Percentiles rank a stretch among this genome's conserved stretches.
phyloP scores from a whole-genome alignment of 2,113 vertebrate species.

The Eidolon helvum region DNA sequence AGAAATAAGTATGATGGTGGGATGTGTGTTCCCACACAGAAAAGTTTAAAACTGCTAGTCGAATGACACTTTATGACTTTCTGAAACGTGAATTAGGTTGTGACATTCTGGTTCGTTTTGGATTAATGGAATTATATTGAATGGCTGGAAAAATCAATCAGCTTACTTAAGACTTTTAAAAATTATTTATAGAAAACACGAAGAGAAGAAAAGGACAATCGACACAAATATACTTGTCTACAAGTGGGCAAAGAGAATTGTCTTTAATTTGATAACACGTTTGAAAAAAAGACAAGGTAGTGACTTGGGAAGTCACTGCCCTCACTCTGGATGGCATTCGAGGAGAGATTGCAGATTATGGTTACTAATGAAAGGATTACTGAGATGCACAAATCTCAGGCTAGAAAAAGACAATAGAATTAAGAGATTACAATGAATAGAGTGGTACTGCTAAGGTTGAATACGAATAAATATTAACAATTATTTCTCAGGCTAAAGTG shows the following conservation, averaged over 20 bases:
- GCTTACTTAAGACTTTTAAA: background rate
- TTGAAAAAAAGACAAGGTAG: conserved; percentile 21
- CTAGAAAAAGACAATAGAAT: conserved; percentile 54
- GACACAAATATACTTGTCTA: conserved; percentile 57
- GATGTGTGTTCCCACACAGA: background rate
- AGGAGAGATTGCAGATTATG: background rate
- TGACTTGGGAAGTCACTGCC: conserved; percentile 48
- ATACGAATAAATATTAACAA: conserved; percentile 31
- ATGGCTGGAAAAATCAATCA: background rate
- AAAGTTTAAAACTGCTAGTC: background rate
- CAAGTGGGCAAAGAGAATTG: conserved; percentile 70
- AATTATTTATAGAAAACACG: conserved; percentile 49
- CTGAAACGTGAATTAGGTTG: background rate
- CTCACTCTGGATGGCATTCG: background rate
- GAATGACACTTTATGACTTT: background rate
- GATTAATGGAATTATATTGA: background rate
- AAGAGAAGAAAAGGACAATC: conserved; percentile 4
- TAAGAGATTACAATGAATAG: conserved; percentile 47
- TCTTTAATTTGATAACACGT: conserved; percentile 58
- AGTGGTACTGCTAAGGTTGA: background rate
- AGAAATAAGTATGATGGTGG: background rate
- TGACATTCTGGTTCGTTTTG: background rate
- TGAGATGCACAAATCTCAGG: background rate
- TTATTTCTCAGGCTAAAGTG: background rate
- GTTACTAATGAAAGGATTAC: conserved; percentile 53